Percentiles rank a stretch among this genome's conserved stretches.
Evolutionary conservation across 37 sponge, comb jelly and placozoan species (phyloP).

Genomic region (Eunapius fragilis): DNA sequence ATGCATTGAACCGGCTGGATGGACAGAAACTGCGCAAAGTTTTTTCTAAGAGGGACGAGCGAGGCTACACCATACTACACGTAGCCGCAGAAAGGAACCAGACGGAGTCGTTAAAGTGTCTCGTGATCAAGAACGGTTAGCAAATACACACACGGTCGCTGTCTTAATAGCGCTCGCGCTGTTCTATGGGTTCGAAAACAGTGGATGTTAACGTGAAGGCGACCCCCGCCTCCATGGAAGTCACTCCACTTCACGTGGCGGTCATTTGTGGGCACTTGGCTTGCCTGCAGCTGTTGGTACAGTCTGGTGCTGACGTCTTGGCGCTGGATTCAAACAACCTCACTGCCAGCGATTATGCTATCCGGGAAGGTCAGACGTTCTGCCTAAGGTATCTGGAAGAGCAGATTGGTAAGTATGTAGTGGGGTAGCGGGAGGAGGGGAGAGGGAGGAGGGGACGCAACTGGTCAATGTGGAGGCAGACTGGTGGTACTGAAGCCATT

Average conservation of each 20-base stretch:
- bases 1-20: constrained; percentile 24
- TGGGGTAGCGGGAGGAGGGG: too few species aligned
- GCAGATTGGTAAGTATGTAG: constrained; percentile 19
- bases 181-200: not conserved
- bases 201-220: constrained; percentile 54
- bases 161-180: not conserved
- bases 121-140: constrained; percentile 62
- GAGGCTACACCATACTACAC: constrained; percentile 68
- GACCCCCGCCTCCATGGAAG: constrained; percentile 11
- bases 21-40: constrained; percentile 33
- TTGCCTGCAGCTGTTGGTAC: constrained; percentile 58
- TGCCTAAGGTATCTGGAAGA: constrained; percentile 54
- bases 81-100: constrained; percentile 56
- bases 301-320: constrained; percentile 47
- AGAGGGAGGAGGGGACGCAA: not conserved
- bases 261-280: constrained; percentile 49
- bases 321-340: constrained; percentile 21
- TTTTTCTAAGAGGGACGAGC: constrained; percentile 28
- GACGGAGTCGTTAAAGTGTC: constrained; percentile 56
- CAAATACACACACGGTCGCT: not conserved
- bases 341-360: constrained; percentile 60
- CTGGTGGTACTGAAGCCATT: not conserved
- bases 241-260: constrained; percentile 73
- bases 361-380: constrained; percentile 28
- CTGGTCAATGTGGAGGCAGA: not conserved